A percentile compares a stretch with the other conserved stretches of the same genome.
Evolutionary conservation across 2,888 invertebrate species (phyloP).

Genomic region (Patella ulyssiponensis): DNA sequence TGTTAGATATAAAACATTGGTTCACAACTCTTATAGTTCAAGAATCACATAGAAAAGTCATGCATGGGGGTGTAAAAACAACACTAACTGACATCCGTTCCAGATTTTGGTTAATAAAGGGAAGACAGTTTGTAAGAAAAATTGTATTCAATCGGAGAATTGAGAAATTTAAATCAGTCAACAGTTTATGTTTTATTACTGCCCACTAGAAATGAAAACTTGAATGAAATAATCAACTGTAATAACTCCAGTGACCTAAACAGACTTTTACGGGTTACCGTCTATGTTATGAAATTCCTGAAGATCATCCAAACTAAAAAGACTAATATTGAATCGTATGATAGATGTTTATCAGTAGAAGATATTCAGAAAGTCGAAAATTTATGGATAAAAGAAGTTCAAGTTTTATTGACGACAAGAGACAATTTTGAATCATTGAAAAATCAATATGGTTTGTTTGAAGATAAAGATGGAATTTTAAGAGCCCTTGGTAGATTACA

Average conservation of each 20-base stretch:
- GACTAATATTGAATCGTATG: neutral
- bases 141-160: neutral
- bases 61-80: neutral
- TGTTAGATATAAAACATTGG: neutral
- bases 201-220: neutral
- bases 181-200: too few relatives aligned
- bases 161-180: too few relatives aligned
- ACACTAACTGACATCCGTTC: neutral
- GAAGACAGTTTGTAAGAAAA: neutral
- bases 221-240: neutral
- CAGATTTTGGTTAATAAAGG: neutral
- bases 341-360: too few relatives aligned
- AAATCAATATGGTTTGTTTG: too few relatives aligned
- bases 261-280: neutral
- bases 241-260: neutral
- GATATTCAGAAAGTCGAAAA: too few relatives aligned
- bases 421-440: too few relatives aligned
- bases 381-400: too few relatives aligned
- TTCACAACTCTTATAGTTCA: neutral
- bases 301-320: neutral
- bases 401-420: too few relatives aligned
- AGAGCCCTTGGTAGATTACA: too few relatives aligned
- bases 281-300: neutral
- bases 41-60: neutral
- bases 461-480: too few relatives aligned